Conservation (phyloP, 1,140 invertebrate species). For the Ceratina calcarata region DNA sequence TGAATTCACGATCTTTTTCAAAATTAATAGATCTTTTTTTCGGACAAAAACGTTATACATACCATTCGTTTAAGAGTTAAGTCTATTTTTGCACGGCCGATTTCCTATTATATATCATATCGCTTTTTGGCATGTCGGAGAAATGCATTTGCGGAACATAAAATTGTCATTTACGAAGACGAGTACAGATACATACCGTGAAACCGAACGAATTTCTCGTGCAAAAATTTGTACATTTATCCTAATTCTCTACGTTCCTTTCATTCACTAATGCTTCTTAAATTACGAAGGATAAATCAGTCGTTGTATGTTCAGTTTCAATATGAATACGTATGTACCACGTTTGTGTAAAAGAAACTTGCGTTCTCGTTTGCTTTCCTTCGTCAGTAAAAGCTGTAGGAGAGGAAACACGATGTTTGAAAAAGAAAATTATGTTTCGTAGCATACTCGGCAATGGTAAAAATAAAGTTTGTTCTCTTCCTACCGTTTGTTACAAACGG, state of each 20-base stretch:
- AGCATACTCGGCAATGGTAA: conserved; percentile 12
- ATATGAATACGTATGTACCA: conserved; percentile 33
- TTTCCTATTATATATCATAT: conserved; percentile 14
- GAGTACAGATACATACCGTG: not conserved
- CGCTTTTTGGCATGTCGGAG: conserved; percentile 38
- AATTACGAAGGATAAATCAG: conserved; percentile 43
- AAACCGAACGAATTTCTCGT: not conserved
- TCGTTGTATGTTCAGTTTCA: conserved; percentile 40
- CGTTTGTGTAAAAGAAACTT: conserved; percentile 38
- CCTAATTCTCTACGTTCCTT: conserved; percentile 16
- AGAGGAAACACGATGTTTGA: conserved; percentile 6
- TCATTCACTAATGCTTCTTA: conserved; percentile 14
- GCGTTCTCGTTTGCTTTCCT: conserved; percentile 6
- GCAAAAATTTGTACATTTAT: conserved; percentile 27
- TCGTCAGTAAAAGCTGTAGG: not conserved
- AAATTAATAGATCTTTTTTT: conserved; percentile 18
- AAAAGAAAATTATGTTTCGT: conserved; percentile 18
- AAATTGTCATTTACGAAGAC: conserved; percentile 5
- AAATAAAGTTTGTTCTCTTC: conserved; percentile 14
- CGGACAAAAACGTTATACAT: conserved; percentile 28
- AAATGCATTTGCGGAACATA: conserved; percentile 34
- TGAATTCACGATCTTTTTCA: conserved; percentile 11
- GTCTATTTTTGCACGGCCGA: conserved; percentile 4
- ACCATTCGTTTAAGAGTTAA: conserved; percentile 35
- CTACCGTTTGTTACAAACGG: not conserved